Conservation (phyloP, 2,113 vertebrate species). For the Heloderma charlesbogerti region DNA sequence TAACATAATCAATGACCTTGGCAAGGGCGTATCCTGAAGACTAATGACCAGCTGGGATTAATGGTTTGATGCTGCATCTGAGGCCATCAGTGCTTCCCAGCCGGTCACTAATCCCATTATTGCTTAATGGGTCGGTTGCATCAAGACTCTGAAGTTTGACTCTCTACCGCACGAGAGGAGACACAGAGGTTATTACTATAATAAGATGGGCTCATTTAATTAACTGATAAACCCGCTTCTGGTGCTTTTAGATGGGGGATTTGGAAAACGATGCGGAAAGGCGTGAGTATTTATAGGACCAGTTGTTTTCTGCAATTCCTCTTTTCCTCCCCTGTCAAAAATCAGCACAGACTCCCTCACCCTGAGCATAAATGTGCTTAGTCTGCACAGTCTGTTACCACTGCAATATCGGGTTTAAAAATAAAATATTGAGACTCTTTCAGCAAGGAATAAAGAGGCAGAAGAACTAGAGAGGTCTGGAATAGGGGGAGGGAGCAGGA, state of each 20-base stretch:
- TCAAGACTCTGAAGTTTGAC: slow-evolving; percentile 52
- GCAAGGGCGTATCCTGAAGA: slow-evolving; percentile 58
- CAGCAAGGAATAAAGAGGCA: not conserved
- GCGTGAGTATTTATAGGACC: not conserved
- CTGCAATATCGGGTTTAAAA: not conserved
- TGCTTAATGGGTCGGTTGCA: slow-evolving; percentile 71
- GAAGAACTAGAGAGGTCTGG: not conserved
- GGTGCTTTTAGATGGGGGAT: slow-evolving; percentile 42
- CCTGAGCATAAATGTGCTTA: not conserved
- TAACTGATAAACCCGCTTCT: slow-evolving; percentile 52
- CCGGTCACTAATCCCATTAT: slow-evolving; percentile 63
- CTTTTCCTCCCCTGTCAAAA: not conserved
- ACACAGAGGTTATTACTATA: slow-evolving; percentile 62
- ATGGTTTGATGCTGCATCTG: slow-evolving; percentile 65
- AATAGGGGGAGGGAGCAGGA: not conserved
- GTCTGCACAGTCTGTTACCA: not conserved
- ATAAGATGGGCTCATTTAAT: slow-evolving; percentile 67
- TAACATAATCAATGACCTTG: slow-evolving; percentile 62
- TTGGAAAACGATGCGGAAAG: slow-evolving; percentile 52
- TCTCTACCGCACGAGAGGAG: slow-evolving; percentile 37
- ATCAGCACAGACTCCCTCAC: not conserved
- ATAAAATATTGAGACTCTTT: not conserved
- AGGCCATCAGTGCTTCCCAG: slow-evolving; percentile 65
- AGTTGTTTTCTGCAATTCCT: not conserved
- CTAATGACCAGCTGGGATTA: slow-evolving; percentile 72